Evolutionary conservation across 2,888 invertebrate genomes (phyloP), one percentile per base, ranked within the genome.

Genomic region (Prostheceraeus crozeri): DNA sequence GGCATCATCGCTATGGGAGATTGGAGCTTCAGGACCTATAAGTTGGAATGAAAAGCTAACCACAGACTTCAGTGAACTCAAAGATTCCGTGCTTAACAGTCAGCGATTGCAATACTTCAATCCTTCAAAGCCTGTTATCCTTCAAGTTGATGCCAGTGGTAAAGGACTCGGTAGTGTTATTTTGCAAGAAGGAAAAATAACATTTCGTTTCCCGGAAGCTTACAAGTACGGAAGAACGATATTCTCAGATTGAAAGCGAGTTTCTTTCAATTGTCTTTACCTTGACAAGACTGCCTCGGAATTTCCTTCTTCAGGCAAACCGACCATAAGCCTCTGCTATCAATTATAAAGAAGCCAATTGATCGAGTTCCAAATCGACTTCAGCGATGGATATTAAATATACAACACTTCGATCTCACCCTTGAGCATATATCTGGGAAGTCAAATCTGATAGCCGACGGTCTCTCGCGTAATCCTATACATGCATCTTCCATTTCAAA

Each of bases 371-470:
- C 60, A 10, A 48, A 59, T 14, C 40, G 62, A 1, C 30, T 65
- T 21, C 64, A 65, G 40, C 35, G 63, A 2, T 62, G 62, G 62
- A 28, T 62, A 16, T 35, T 64, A 14, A 55, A 59, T 16, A 21
- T 62, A 16, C 57, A 62, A 45, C 35, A 33, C 2, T 64, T 61
- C 36, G 58, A 64, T 40, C 23, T 54, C 45, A 33, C 33, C 33
- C 8, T 33, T 10, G n/a, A 33, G 8, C 33, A 33, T 33, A n/a
- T n/a, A 10, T 33, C 33, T 33, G 33, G 33, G 33, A 33, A 33
- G n/a, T 10, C 10, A 33, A 33, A 33, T n/a, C 10, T 33, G 10
- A 10, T 33, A 10, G 10, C 33, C 10, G 33, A 33, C n/a, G 8
- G 33, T 33, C n/a, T 33, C 8, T 33, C 33, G 8, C 33, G 33